Evolutionary conservation across 35 echinoderm and acorn worm species (phyloP).

Genomic region (Diadema setosum): DNA sequence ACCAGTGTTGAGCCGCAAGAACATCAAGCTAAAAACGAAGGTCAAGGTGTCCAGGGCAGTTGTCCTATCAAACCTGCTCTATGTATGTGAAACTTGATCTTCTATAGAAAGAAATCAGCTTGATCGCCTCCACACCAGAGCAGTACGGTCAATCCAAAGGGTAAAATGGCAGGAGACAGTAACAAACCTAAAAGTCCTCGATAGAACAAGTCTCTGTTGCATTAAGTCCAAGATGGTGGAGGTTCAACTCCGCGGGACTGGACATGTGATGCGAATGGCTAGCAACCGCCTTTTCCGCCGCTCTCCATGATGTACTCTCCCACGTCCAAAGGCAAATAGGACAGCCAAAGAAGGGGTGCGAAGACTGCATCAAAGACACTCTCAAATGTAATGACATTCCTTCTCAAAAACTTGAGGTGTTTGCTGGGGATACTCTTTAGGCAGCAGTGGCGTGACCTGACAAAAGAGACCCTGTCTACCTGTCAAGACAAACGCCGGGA

Average conservation of each 20-base stretch:
- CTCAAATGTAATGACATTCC: not conserved
- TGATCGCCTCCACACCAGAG: constrained; percentile 27
- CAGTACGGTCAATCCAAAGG: not conserved
- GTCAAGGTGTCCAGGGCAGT: constrained; percentile 46
- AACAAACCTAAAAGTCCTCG: constrained; percentile 18
- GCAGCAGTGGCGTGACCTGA: not conserved
- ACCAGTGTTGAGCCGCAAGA: constrained; percentile 12
- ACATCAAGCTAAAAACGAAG: not conserved
- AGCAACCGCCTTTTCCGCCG: not conserved
- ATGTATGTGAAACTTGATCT: constrained; percentile 27
- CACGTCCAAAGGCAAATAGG: not conserved
- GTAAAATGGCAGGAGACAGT: constrained; percentile 25
- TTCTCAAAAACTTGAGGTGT: not conserved
- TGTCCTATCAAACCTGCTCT: constrained; percentile 32
- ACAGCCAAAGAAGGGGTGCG: not conserved
- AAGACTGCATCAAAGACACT: not conserved
- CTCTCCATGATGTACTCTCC: constrained; percentile 15
- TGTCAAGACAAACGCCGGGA: not conserved
- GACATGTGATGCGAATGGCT: constrained; percentile 8
- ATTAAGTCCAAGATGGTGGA: not conserved
- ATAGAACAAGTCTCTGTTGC: not conserved
- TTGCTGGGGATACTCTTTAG: not conserved
- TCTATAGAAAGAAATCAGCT: not conserved
- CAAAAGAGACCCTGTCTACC: not conserved
- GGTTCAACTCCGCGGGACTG: constrained; percentile 11